phyloP scores from a whole-genome alignment of 2,113 vertebrate genomes.

The Semicossyphus pulcher region DNA sequence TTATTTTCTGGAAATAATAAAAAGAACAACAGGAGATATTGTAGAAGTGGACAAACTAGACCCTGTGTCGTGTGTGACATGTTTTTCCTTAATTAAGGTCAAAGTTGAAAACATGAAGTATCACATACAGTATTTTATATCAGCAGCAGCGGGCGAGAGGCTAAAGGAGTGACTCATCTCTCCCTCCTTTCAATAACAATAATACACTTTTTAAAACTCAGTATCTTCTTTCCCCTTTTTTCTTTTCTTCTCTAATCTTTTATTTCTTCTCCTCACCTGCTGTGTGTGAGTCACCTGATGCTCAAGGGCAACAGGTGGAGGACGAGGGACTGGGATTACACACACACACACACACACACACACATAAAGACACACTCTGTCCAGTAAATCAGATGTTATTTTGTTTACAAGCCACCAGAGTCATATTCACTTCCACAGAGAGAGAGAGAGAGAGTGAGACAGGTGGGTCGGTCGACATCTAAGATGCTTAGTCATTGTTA shows the following conservation, averaged over 20 bases:
- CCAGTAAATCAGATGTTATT: slow-evolving; percentile 6
- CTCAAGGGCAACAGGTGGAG: slow-evolving; percentile 20
- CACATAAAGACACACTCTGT: neutral
- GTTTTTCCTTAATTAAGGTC: no score
- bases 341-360: slow-evolving; percentile 21
- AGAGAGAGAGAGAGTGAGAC: neutral
- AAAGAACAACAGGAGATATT: no score
- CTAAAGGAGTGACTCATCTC: neutral
- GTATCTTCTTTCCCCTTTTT: neutral
- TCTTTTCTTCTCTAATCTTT: slow-evolving; percentile 4
- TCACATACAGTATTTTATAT: neutral
- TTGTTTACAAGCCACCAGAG: neutral
- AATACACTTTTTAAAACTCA: neutral
- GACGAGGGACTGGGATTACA: neutral
- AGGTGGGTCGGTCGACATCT: slow-evolving; percentile 5
- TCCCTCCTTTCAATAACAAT: neutral
- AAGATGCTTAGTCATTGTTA: slow-evolving; percentile 7
- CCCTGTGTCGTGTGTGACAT: no score
- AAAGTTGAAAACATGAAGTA: no score
- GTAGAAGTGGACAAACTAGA: no score
- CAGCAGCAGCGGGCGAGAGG: no score
- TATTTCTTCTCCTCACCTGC: slow-evolving; percentile 11
- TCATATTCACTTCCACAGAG: neutral
- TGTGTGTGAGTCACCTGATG: slow-evolving; percentile 37
- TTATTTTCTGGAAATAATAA: no score